Evolutionary conservation across 64 coral and sea anemone species (phyloP), one percentile per base, ranked within the genome.

Genomic region (Orbicella faveolata): DNA sequence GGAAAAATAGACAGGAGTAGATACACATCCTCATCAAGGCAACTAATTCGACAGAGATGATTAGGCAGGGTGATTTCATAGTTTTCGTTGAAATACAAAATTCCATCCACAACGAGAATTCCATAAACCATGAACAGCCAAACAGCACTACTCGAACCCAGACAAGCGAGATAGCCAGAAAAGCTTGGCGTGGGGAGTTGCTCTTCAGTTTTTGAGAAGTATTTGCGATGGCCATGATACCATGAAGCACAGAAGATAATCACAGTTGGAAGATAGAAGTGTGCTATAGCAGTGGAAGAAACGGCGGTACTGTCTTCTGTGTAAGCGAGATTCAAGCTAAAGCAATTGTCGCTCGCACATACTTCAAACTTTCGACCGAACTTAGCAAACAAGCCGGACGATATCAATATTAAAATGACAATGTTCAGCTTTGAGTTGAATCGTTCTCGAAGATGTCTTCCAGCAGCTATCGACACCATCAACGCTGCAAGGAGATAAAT

Each of bases 1-100:
- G 79, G 79, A 41, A 82, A 82, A 30, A 82, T 65, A 19, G 79
- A 82, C 55, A 82, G 17, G 9, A 82, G 34, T 8, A 82, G 61
- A 37, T 37, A 82, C 34, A 82, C 16, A 34, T 82, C 79, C 3
- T 65, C 57, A 41, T 82, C 20, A 39, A 82, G 79, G 26, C 79
- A 82, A 6, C 15, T 35, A 10, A 82, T 11, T 82, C 6, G 26
- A 33, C 79, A 82, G 16, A 82, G 6, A 3, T 64, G 79, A 34
- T 18, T 35, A 19, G 54, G 35, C 6, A 16, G 20, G 6, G 33
- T 36, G 7, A 17, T 34, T 64, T 82, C 15, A 17, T n/a, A 10
- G 15, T 0, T 18, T 63, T 82, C 57, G 30, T 5, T 37, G 17
- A 19, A 35, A 37, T 63, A 64, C 57, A 82, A 33, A 16, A 65